A percentile compares a stretch with the other conserved stretches of the same genome.
These are phyloP conservation scores for Rhadina sibilatrix DNA, from an alignment of 2,113 vertebrate species.

Conservation along the genomic window DNA sequence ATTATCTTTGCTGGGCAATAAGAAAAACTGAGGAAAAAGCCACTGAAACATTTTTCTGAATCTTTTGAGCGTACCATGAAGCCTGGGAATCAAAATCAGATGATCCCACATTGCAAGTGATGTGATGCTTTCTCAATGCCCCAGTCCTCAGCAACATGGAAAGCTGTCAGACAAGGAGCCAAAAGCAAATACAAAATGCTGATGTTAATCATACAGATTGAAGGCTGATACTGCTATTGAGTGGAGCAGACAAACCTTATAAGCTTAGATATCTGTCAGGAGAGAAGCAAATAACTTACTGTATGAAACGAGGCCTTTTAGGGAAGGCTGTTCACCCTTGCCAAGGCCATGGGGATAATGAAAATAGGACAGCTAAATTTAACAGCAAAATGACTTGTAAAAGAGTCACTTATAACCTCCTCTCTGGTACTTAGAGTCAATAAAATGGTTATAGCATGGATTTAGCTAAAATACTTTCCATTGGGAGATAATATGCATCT, in stretches of 20 bases:
- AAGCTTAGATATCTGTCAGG: constrained; percentile 69
- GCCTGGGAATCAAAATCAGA: neutral
- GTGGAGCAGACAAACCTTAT: constrained; percentile 56
- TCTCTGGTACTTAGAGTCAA: constrained; percentile 41
- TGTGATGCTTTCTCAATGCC: fast-evolving
- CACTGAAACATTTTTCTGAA: neutral
- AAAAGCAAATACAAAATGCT: neutral
- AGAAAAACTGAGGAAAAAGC: fast-evolving
- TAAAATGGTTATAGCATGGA: constrained; percentile 52
- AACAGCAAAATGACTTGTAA: constrained; percentile 67
- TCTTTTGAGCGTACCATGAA: neutral
- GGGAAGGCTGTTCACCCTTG: constrained; percentile 62
- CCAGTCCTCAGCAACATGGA: neutral
- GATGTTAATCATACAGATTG: constrained; percentile 31
- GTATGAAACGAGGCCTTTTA: constrained; percentile 68
- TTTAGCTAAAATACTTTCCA: constrained; percentile 56
- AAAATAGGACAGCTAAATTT: constrained; percentile 72
- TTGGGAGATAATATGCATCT: neutral
- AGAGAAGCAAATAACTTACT: constrained; percentile 58
- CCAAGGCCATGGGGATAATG: constrained; percentile 65
- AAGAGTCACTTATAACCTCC: constrained; percentile 52
- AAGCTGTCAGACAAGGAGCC: neutral
- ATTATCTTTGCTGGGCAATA: neutral
- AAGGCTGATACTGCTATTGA: constrained; percentile 58
- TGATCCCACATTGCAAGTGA: neutral